Conservation (phyloP, 2,113 vertebrate species). For the Macaca fascicularis region T2T-MFA8v1.1 NC_088375.1:232139001-232139500, state of each 20-base stretch:
- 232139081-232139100: not conserved
- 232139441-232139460: not conserved
- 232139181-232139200: not conserved
- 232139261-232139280: not conserved
- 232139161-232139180: not conserved
- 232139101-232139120: not conserved
- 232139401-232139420: not conserved
- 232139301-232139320: accelerated
- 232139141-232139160: not conserved
- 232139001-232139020: not conserved
- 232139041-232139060: not conserved
- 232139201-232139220: accelerated
- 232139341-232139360: not conserved
- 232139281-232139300: no score
- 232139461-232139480: accelerated
- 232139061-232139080: not conserved
- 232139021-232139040: not conserved
- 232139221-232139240: not conserved
- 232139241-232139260: not conserved
- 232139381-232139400: not conserved
- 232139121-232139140: not conserved
- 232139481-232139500: not conserved
- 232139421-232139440: not conserved
- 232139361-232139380: not conserved
- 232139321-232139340: not conserved